phyloP scores from a whole-genome alignment of 2,113 vertebrate species.

The Lynx canadensis region DNA sequence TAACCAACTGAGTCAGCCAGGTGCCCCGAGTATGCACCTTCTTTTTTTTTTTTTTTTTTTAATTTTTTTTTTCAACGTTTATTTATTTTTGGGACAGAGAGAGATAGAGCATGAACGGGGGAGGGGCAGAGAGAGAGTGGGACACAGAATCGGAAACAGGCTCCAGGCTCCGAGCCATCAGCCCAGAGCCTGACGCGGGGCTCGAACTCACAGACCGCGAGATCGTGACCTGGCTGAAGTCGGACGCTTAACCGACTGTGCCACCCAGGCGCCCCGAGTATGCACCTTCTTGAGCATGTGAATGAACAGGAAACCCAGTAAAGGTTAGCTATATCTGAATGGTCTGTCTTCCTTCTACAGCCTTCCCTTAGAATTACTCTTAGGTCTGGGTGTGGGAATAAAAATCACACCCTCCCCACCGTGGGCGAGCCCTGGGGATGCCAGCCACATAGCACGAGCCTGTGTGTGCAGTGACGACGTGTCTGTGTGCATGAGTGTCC shows the following conservation, averaged over 20 bases:
- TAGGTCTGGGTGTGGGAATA: not conserved
- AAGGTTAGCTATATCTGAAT: not conserved
- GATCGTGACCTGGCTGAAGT: no score
- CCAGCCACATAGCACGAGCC: not conserved
- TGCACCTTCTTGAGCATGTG: not conserved
- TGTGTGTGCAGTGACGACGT: accelerated
- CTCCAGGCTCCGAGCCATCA: no score
- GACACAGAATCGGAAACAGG: no score
- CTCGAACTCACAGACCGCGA: no score
- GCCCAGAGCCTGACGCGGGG: no score
- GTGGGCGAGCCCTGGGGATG: accelerated
- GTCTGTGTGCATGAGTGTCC: not conserved
- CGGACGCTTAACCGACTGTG: no score
- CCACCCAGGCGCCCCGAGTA: not conserved
- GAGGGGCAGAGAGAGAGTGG: no score
- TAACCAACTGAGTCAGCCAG: no score
- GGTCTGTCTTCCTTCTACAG: not conserved
- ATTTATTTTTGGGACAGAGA: no score
- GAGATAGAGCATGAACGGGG: no score
- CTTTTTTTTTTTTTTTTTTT: no score
- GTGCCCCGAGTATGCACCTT: not conserved
- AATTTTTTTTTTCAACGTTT: no score
- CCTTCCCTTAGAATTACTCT: not conserved
- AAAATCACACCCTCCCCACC: not conserved
- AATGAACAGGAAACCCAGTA: not conserved